Evolutionary conservation across 2,888 invertebrate species (phyloP).

Genomic region (Drepanosiphum platanoidis): DNA sequence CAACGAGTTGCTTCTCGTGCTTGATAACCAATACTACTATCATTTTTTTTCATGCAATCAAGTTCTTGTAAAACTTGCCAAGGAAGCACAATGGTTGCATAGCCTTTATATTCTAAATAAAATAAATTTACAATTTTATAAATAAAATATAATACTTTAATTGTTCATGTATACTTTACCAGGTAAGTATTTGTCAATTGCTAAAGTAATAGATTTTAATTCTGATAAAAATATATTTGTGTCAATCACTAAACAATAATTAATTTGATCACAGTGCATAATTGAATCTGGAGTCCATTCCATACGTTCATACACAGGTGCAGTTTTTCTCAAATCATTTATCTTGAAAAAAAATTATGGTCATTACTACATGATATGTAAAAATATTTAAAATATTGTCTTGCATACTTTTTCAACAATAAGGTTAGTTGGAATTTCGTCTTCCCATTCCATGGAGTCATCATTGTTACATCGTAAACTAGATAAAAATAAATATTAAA

Average conservation of each 20-base stretch:
- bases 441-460: slow-evolving; percentile 58
- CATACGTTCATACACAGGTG: slow-evolving; percentile 29
- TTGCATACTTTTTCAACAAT: slow-evolving; percentile 32
- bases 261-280: slow-evolving; percentile 30
- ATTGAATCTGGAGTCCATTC: slow-evolving; percentile 49
- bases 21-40: slow-evolving; percentile 20
- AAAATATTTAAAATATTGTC: neutral
- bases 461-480: slow-evolving; percentile 1
- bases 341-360: slow-evolving; percentile 43
- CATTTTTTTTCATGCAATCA: slow-evolving; percentile 40
- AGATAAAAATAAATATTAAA: slow-evolving; percentile 7
- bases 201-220: neutral
- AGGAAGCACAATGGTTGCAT: slow-evolving; percentile 40
- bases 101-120: slow-evolving; percentile 37
- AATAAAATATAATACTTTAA: neutral
- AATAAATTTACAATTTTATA: slow-evolving; percentile 1
- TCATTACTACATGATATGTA: slow-evolving; percentile 3
- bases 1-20: slow-evolving; percentile 45
- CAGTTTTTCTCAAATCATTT: slow-evolving; percentile 41
- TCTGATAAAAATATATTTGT: slow-evolving; percentile 46
- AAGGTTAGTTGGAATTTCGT: slow-evolving; percentile 5
- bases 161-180: slow-evolving; percentile 23
- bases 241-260: slow-evolving; percentile 51
- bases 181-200: slow-evolving; percentile 17
- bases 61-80: slow-evolving; percentile 58